These are phyloP conservation scores for Phyllotreta striolata DNA, from an alignment of 2,888 invertebrate genomes.

Conservation along the genomic window DNA sequence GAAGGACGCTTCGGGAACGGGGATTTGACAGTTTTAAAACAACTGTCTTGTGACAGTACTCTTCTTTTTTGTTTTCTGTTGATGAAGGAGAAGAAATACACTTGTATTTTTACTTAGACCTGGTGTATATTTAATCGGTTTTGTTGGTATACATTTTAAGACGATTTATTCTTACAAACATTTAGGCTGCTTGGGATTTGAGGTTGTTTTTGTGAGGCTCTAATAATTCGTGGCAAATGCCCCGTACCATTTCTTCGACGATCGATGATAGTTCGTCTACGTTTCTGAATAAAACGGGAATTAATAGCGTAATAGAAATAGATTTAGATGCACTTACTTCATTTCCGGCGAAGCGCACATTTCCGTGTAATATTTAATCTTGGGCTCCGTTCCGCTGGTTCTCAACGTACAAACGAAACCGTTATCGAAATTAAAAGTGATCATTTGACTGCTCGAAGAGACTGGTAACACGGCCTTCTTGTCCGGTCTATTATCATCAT, in stretches of 20 bases:
- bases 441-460: constrained; percentile 84
- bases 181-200: constrained; percentile 53
- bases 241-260: constrained; percentile 77
- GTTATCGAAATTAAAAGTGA: constrained; percentile 89
- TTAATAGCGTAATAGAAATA: not conserved
- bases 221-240: constrained; percentile 80
- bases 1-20: no score
- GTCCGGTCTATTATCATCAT: constrained; percentile 76
- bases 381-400: constrained; percentile 98
- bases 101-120: no score
- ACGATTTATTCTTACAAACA: no score
- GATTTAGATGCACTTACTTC: constrained; percentile 62
- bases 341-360: constrained; percentile 74
- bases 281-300: constrained; percentile 67
- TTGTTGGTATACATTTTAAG: no score
- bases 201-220: constrained; percentile 78
- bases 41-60: no score
- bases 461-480: constrained; percentile 75
- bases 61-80: no score
- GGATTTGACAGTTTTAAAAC: no score
- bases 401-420: constrained; percentile 88
- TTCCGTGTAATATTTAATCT: constrained; percentile 98
- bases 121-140: no score
- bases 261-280: constrained; percentile 68
- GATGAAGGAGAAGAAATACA: no score